Conservation (phyloP, 2,797 vertebrate genomes). For the Syngnathus acus region DNA sequence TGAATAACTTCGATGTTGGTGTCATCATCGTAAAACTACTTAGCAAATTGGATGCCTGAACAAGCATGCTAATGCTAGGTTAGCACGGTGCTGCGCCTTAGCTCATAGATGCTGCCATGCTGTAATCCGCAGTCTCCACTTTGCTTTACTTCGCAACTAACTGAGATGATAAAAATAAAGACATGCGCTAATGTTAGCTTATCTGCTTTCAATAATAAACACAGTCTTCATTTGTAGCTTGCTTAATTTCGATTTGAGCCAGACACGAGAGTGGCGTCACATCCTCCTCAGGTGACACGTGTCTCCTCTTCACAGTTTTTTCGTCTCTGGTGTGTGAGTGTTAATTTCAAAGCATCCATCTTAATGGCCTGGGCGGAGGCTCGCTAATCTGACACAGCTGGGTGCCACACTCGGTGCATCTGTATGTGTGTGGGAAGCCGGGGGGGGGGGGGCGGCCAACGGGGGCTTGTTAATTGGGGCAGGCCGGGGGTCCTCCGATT, state of each 20-base stretch:
- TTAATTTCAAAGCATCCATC: conserved; percentile 27
- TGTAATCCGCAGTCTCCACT: too few species aligned
- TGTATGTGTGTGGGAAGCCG: conserved; percentile 19
- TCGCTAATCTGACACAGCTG: conserved; percentile 47
- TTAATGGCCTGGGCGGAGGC: conserved; percentile 21
- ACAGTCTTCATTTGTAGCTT: neutral
- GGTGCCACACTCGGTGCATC: conserved; percentile 13
- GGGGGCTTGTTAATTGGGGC: conserved; percentile 46
- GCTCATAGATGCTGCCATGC: neutral
- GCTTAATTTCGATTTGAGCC: neutral
- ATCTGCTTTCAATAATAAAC: too few species aligned
- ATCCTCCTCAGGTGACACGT: neutral
- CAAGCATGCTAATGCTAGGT: neutral
- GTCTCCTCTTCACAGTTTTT: neutral
- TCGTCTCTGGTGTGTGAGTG: conserved; percentile 32
- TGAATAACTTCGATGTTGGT: too few species aligned
- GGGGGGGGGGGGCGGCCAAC: neutral
- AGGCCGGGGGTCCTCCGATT: conserved; percentile 30
- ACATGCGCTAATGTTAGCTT: too few species aligned
- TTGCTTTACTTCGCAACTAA: too few species aligned
- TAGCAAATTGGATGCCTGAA: neutral
- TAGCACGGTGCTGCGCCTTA: neutral
- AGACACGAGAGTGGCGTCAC: neutral
- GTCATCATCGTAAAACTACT: too few species aligned
- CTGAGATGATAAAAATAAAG: too few species aligned